Evolutionary conservation across 2,888 invertebrate genomes (phyloP), one percentile per base, ranked within the genome.

Genomic region (Cosmopolites sordidus): DNA sequence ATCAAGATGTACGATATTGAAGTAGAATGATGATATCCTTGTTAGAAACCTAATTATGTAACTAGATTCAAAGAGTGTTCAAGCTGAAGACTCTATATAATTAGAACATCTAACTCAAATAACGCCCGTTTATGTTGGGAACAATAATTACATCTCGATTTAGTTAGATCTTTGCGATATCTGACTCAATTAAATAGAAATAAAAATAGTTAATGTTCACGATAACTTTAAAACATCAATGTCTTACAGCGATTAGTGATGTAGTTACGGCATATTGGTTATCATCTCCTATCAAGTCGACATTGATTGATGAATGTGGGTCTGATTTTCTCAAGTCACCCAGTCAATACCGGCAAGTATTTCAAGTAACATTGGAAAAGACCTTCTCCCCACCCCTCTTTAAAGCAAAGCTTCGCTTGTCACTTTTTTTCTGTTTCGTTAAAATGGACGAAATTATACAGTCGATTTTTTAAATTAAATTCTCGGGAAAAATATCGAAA

Each of bases 241-340:
- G 66, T 65, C 62, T 64, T 62, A 65, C 65, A 65, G 63, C 65
- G 66, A 68, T 69, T 67, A 68, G 65, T 62, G 61, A 60, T 66
- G 65, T 65, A 64, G 69, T 66, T 66, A 64, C 66, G 66, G 65
- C 66, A 66, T 67, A 66, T 66, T 67, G 66, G 66, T 64, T 67
- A 68, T 68, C 66, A 68, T 67, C 65, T 64, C 60, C 61, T 62
- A 66, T 57, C 57, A 57, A 67, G 65, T 58, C 64, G 69, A 69
- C 68, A 63, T 62, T 63, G 69, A 68, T 69, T 69, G 69, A 69
- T 68, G 67, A 64, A 65, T 62, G 63, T 58, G 56, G 59, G 55
- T 59, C 59, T 62, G 61, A 61, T 63, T 60, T 59, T 60, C 62
- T 55, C 54, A 46, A 54, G 54, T 54, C 54, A 54, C 50, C 51